Evolutionary conservation across 2,113 vertebrate species (phyloP), one percentile per base, ranked within the genome.

Genomic region (Hydropotes inermis): DNA sequence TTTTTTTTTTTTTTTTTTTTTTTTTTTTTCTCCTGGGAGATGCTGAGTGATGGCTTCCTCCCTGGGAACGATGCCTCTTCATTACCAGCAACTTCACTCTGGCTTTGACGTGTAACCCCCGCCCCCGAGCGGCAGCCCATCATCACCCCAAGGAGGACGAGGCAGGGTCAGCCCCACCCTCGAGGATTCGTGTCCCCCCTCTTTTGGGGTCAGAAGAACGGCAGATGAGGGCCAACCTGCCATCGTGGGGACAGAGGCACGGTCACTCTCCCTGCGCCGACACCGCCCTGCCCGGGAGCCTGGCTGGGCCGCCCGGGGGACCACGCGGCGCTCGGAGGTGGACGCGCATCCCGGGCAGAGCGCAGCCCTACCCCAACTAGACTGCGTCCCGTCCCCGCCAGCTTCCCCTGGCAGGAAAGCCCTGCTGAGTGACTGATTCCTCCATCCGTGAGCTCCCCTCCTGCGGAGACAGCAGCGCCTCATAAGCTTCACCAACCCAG

Each of bases 1-100:
- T n/a, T n/a, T n/a, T n/a, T n/a, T n/a, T n/a, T n/a, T 3, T 30
- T 19, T 6, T 19, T 70, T 11, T 39, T 1, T 6, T 1, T 47
- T 33, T 21, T 21, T 25, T 23, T 39, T 39, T 74, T 1, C 79
- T n/a, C 79, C 50, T 82, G 19, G 50, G 50, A 82, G 30, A 36
- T 36, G 50, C 79, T 25, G 19, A 82, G 30, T 52, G 50, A 54
- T 1, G 0, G 30, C 21, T n/a, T 81, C 17, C 30, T 54, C 11
- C 50, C 30, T 25, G 50, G 79, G 19, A 52, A 52, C 8, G 3
- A 25, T 4, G 79, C 50, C 78, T n/a, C 79, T 13, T 36, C 3
- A 82, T 54, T 7, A 54, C 79, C 79, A 82, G 33, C 50, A n/a
- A 33, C 50, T n/a, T 54, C 79, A 33, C 50, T 82, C 33, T 11